A percentile compares a stretch with the other conserved stretches of the same genome.
phyloP scores from a whole-genome alignment of 2,888 invertebrate genomes.

The Troglohyphantes excavatus region DNA sequence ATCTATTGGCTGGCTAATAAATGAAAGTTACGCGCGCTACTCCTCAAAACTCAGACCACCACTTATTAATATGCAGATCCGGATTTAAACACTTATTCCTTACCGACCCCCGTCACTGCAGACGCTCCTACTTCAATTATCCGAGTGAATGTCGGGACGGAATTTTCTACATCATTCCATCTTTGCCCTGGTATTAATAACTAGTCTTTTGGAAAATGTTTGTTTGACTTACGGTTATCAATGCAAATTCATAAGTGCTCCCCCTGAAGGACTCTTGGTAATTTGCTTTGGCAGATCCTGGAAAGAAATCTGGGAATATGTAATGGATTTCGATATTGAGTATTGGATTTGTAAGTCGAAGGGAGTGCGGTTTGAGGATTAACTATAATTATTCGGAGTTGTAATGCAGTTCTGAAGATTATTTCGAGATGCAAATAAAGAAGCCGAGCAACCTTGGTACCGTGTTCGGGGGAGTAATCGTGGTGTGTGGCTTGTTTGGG shows the following conservation, averaged over 20 bases:
- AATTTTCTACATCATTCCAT: slow-evolving; percentile 30
- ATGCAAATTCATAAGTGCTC: neutral
- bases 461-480: neutral
- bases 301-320: neutral
- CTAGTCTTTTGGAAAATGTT: neutral
- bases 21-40: slow-evolving; percentile 43
- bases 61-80: slow-evolving; percentile 66
- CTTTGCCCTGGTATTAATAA: neutral
- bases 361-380: neutral
- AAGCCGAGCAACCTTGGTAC: neutral
- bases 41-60: neutral
- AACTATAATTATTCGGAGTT: slow-evolving; percentile 9
- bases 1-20: slow-evolving; percentile 53
- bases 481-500: neutral
- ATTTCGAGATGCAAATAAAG: slow-evolving; percentile 1
- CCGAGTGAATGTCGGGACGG: slow-evolving; percentile 15
- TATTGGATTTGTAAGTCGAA: neutral
- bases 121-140: slow-evolving; percentile 13
- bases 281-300: neutral
- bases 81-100: slow-evolving; percentile 35
- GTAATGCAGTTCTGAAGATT: slow-evolving; percentile 1
- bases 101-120: neutral
- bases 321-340: slow-evolving; percentile 6
- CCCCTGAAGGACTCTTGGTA: neutral
- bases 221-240: slow-evolving; percentile 5